Evolutionary conservation across 2,113 vertebrate species (phyloP), one percentile per base, ranked within the genome.

Genomic region (Callithrix jacchus): DNA sequence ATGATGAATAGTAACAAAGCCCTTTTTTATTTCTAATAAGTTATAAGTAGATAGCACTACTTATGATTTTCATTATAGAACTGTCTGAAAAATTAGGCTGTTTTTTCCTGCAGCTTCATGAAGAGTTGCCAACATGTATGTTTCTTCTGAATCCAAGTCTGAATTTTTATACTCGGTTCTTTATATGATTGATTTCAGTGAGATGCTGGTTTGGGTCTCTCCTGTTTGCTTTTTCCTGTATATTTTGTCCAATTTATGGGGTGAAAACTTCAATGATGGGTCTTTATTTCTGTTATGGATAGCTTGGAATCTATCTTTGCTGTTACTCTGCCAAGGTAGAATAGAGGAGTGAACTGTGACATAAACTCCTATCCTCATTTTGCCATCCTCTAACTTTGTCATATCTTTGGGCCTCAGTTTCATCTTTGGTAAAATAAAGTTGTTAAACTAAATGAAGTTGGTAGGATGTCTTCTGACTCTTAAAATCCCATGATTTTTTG

Each of bases 61-160:
- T 97, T 49, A 25, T 47, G 82, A 91, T 76, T 95, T 96, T 94
- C 58, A 71, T 81, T 91, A 37, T 16, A 77, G 64, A 84, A 56
- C 47, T 68, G 1, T 88, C n/a, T 71, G 82, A 88, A 71, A 77
- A 49, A 82, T 74, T 54, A 58, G 71, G 23, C 14, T 89, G 4
- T 13, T 49, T 6, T 68, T 92, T 68, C 88, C 61, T 74, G 27
- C 23, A 56, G 12, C 42, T 11, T 92, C 35, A 45, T 64, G n/a
- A 47, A 86, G 35, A 89, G 30, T 86, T 93, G 73, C n/a, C 73
- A 86, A 40, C 8, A 7, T 81, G n/a, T 52, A 18, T 82, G 4
- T 91, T 91, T 93, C 88, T 87, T 30, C 21, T 79, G 66, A 79
- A n/a, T 77, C 49, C 32, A 42, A 52, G 93, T 30, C 52, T 93